Evolutionary conservation across 2,888 invertebrate genomes (phyloP).

Genomic region (Andrena camellia): DNA sequence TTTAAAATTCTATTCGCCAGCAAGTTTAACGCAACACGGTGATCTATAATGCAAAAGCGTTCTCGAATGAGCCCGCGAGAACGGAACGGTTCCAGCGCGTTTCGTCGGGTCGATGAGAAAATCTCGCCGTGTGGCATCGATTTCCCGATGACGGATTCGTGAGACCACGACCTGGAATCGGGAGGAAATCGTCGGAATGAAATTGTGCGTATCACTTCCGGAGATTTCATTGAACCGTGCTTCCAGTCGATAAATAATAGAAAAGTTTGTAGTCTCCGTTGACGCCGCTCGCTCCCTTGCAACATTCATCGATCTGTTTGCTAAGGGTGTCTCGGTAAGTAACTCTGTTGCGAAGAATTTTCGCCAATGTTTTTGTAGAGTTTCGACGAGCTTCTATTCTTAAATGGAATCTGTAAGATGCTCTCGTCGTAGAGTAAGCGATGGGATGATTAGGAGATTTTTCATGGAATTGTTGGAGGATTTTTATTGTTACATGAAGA

Average conservation of each 20-base stretch:
- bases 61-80: background rate
- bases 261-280: background rate
- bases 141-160: background rate
- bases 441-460: too few relatives aligned
- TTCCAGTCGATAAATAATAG: background rate
- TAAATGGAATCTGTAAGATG: background rate
- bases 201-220: background rate
- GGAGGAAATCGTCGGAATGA: background rate
- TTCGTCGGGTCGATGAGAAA: background rate
- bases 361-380: background rate
- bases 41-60: conserved; percentile 44
- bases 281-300: background rate
- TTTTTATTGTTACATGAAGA: too few relatives aligned
- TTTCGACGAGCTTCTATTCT: background rate
- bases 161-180: background rate
- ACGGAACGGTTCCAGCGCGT: background rate
- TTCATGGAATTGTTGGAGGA: too few relatives aligned
- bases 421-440: too few relatives aligned
- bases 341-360: background rate
- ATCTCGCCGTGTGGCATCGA: background rate
- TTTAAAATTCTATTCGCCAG: conserved; percentile 47
- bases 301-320: background rate
- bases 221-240: background rate
- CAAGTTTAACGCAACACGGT: conserved; percentile 20
- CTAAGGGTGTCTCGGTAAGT: background rate